These are phyloP conservation scores for Cantharis lateralis DNA, from an alignment of 2,888 invertebrate species.

Conservation along the genomic window DNA sequence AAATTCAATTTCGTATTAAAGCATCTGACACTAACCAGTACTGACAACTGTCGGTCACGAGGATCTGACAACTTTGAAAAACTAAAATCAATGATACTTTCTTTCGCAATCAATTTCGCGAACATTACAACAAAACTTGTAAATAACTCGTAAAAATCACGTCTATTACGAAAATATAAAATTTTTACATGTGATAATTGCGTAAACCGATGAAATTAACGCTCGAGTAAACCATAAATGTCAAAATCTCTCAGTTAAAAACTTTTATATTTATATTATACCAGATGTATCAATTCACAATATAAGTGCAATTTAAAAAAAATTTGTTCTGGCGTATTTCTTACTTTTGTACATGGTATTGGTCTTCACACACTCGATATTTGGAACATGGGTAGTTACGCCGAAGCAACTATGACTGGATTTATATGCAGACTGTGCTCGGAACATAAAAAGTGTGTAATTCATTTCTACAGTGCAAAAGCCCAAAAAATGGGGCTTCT, in stretches of 20 bases:
- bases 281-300: not conserved
- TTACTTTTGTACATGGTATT: not conserved
- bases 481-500: constrained; percentile 75
- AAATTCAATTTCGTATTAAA: not conserved
- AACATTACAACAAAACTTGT: not conserved
- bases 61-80: not conserved
- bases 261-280: not conserved
- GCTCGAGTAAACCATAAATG: not conserved
- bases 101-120: not conserved
- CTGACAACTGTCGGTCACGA: no score
- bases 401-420: constrained; percentile 78
- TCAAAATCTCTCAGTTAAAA: not conserved
- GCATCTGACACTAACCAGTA: not conserved
- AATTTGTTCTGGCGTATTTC: not conserved
- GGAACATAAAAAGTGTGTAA: constrained; percentile 81
- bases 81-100: not conserved
- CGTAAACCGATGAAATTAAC: not conserved
- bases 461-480: constrained; percentile 82
- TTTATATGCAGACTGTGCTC: constrained; percentile 86
- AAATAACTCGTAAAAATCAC: not conserved
- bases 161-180: not conserved
- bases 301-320: not conserved
- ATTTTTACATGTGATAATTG: not conserved
- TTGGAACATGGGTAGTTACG: constrained; percentile 76
- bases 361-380: not conserved